Evolutionary conservation across 2,888 invertebrate species (phyloP).

Genomic region (Bruchidius siliquastri): DNA sequence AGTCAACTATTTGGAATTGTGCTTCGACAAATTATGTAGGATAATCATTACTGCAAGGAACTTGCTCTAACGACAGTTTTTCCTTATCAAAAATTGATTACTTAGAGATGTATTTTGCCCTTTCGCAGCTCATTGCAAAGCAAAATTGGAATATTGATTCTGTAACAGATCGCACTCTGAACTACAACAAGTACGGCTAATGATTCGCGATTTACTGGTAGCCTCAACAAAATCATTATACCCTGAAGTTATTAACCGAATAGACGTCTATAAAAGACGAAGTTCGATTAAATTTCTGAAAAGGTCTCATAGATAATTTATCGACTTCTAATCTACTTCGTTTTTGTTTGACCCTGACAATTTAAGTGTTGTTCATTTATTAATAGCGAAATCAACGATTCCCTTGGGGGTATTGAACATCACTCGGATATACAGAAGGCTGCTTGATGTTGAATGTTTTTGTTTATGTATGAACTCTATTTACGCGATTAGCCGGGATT

Average conservation of each 20-base stretch:
- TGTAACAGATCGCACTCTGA: neutral
- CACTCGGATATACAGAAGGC: too few relatives aligned
- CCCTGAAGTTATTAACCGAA: neutral
- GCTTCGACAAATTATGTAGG: too few relatives aligned
- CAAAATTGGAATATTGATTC: neutral
- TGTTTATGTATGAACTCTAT: too few relatives aligned
- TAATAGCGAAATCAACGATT: neutral
- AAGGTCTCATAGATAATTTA: neutral
- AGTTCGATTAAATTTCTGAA: neutral
- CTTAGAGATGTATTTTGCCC: too few relatives aligned
- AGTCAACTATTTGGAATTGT: too few relatives aligned
- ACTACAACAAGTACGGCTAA: neutral
- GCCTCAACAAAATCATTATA: neutral
- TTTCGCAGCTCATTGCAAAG: neutral
- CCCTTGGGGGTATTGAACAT: neutral
- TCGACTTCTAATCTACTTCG: neutral
- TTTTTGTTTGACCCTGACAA: neutral
- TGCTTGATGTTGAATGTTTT: too few relatives aligned
- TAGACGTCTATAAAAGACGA: neutral
- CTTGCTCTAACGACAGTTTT: too few relatives aligned
- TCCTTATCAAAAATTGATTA: too few relatives aligned
- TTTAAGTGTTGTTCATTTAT: neutral
- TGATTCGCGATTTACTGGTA: neutral
- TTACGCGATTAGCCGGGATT: too few relatives aligned
- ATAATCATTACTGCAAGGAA: too few relatives aligned